A percentile compares a stretch with the other conserved stretches of the same genome.
phyloP scores from a whole-genome alignment of 2,888 invertebrate species.

The Ditylenchus weischeri region DNA sequence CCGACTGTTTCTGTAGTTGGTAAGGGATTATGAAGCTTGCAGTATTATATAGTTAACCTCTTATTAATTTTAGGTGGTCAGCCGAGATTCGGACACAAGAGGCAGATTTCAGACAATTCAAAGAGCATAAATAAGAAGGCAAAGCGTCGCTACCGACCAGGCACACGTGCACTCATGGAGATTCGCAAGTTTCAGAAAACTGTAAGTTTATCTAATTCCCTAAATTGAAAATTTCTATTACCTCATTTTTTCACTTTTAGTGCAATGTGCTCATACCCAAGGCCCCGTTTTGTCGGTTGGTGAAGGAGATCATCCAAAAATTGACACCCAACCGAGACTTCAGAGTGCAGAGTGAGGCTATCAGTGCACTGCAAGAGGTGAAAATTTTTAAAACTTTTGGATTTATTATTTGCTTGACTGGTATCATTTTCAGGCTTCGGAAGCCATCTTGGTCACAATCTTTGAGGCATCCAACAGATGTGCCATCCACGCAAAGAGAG shows the following conservation, averaged over 20 bases:
- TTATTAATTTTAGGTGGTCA: slow-evolving; percentile 1
- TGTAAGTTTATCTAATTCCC: background rate
- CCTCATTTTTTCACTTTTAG: background rate
- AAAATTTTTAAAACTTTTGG: background rate
- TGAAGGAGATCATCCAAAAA: slow-evolving; percentile 22
- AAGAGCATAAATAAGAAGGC: background rate
- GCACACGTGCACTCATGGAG: slow-evolving; percentile 19
- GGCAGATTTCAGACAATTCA: background rate
- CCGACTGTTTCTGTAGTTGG: too few species aligned
- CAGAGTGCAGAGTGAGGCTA: slow-evolving; percentile 23
- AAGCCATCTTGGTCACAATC: slow-evolving; percentile 26
- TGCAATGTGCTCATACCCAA: slow-evolving; percentile 20
- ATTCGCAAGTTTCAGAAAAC: slow-evolving; percentile 30
- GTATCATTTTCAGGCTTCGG: slow-evolving; percentile 28
- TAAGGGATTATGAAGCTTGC: too few species aligned
- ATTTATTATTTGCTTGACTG: background rate
- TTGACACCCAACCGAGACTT: slow-evolving; percentile 1
- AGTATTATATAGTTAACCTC: too few species aligned
- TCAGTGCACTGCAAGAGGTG: slow-evolving; percentile 32
- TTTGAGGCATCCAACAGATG: slow-evolving; percentile 32
- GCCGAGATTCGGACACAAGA: slow-evolving; percentile 1
- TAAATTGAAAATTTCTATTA: too few species aligned
- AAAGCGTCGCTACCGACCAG: background rate
- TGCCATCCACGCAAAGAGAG: slow-evolving; percentile 29
- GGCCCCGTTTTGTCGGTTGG: slow-evolving; percentile 24